These are phyloP conservation scores for Hemiprocne comata DNA, from an alignment of 2,113 vertebrate species.

Conservation along the genomic window DNA sequence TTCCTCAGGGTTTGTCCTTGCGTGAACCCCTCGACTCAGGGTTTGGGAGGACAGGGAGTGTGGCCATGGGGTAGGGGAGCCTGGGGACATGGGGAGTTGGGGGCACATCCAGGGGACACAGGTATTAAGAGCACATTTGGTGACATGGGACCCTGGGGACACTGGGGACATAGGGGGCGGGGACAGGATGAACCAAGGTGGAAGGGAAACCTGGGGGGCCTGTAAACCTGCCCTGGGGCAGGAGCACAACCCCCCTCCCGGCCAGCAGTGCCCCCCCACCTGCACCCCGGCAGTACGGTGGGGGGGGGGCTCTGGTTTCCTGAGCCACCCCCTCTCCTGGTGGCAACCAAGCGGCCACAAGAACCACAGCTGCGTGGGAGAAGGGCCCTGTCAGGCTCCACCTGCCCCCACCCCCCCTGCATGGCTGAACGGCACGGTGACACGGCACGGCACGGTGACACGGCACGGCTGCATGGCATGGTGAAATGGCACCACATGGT, in stretches of 20 bases:
- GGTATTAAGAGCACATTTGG: accelerated
- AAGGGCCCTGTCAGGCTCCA: background rate
- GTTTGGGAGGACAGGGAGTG: accelerated
- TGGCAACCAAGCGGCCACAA: background rate
- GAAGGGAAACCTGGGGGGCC: background rate
- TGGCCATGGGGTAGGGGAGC: background rate
- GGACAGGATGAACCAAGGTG: accelerated
- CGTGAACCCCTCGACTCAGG: accelerated
- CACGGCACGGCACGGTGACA: background rate
- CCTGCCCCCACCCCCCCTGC: background rate
- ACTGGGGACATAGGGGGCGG: accelerated
- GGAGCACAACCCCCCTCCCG: accelerated
- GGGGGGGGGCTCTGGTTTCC: conserved; percentile 1
- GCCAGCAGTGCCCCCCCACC: background rate
- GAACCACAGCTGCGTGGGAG: background rate
- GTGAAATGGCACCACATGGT: background rate
- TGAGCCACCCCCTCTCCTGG: background rate
- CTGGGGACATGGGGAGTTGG: background rate
- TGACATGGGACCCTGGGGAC: too few relatives aligned
- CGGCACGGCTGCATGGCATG: background rate
- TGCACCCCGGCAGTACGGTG: background rate
- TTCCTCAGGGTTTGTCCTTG: background rate
- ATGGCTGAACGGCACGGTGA: background rate
- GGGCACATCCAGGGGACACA: background rate
- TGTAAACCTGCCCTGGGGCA: background rate